Evolutionary conservation across 2,113 vertebrate species (phyloP).

Genomic region (Crotalus tigris): DNA sequence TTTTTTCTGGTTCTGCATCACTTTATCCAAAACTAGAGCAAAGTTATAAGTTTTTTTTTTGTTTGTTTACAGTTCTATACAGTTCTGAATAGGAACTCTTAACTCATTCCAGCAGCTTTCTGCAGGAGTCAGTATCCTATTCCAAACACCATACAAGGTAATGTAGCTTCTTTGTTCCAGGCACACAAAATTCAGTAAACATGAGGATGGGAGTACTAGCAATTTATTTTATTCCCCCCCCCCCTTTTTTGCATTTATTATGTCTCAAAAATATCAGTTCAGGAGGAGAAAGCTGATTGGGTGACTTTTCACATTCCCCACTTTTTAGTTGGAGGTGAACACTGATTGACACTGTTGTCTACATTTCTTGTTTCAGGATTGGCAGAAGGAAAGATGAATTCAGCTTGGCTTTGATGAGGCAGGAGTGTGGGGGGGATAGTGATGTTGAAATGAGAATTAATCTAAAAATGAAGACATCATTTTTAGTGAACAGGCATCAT

Average conservation of each 20-base stretch:
- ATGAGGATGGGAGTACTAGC: neutral
- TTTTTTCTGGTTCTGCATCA: neutral
- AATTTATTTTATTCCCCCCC: neutral
- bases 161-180: neutral
- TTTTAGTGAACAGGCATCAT: neutral
- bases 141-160: neutral
- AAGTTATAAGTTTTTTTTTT: neutral
- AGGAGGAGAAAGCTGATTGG: neutral
- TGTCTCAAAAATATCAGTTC: neutral
- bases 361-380: neutral
- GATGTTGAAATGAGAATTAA: neutral
- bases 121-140: neutral
- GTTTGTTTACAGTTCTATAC: neutral
- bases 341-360: neutral
- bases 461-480: neutral
- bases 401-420: neutral
- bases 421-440: neutral
- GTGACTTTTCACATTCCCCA: neutral
- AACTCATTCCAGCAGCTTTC: neutral
- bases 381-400: neutral
- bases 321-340: neutral
- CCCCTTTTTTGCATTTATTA: neutral
- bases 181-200: neutral
- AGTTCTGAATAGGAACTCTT: neutral
- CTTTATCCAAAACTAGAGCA: neutral